phyloP scores from a whole-genome alignment of 2,113 vertebrate species.

The Plecotus auritus region DNA sequence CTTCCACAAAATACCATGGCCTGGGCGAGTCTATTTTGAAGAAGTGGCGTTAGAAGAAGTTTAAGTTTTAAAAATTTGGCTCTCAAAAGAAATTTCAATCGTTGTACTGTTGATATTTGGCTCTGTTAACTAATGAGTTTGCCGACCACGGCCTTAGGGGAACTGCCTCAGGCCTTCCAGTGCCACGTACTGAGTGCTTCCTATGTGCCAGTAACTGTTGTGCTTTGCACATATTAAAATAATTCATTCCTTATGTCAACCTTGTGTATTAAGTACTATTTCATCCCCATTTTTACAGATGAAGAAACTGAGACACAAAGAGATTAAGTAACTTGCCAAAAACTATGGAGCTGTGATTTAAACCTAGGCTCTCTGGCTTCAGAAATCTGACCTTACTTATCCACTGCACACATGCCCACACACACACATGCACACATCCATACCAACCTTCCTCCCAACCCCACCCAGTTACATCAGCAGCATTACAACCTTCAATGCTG shows the following conservation, averaged over 20 bases:
- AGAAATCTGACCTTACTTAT: not conserved
- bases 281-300: conserved; percentile 7
- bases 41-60: too few relatives aligned
- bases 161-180: not conserved
- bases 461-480: not conserved
- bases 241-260: not conserved
- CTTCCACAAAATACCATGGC: too few relatives aligned
- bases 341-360: not conserved
- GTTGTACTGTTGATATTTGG: too few relatives aligned
- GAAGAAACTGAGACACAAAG: not conserved
- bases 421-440: too few relatives aligned
- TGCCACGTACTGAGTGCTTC: not conserved
- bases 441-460: too few relatives aligned
- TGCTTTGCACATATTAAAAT: not conserved
- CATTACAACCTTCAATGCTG: not conserved
- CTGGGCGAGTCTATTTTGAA: too few relatives aligned
- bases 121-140: too few relatives aligned
- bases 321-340: not conserved
- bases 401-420: too few relatives aligned
- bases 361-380: not conserved
- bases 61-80: too few relatives aligned
- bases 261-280: not conserved
- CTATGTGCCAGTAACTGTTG: not conserved
- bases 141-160: not conserved
- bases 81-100: too few relatives aligned